phyloP scores from a whole-genome alignment of 2,797 vertebrate genomes.

The Melopsittacus undulatus region DNA sequence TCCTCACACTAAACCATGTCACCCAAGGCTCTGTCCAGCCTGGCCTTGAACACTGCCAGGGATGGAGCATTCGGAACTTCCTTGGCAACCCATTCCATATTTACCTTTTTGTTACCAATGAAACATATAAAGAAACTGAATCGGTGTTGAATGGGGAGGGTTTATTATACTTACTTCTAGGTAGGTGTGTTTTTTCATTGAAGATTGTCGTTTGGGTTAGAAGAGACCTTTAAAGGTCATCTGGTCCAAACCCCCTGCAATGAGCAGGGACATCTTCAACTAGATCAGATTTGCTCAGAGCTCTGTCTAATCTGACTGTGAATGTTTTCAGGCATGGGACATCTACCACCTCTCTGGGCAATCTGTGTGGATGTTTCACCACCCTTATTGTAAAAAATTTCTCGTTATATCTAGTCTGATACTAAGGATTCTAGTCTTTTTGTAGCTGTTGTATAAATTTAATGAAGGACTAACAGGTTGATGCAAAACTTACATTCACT shows the following conservation, averaged over 20 bases:
- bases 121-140: not conserved
- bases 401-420: not conserved
- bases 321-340: not conserved
- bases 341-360: not conserved
- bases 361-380: not conserved
- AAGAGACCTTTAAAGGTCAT: not conserved
- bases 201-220: not conserved
- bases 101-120: not conserved
- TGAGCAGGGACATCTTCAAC: not conserved
- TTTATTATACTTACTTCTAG: not conserved
- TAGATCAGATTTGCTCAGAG: not conserved
- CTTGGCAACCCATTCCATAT: too few relatives aligned
- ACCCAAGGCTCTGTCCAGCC: too few relatives aligned
- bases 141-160: not conserved
- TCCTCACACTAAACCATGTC: too few relatives aligned
- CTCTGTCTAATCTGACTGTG: rapidly evolving
- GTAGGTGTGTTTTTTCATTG: not conserved
- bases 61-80: too few relatives aligned
- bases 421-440: not conserved
- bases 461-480: not conserved
- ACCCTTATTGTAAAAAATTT: not conserved
- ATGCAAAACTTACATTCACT: not conserved
- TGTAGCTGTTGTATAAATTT: not conserved
- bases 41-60: too few relatives aligned
- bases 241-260: not conserved